Evolutionary conservation across 2,888 invertebrate genomes (phyloP).

Genomic region (Tridacna crocea): DNA sequence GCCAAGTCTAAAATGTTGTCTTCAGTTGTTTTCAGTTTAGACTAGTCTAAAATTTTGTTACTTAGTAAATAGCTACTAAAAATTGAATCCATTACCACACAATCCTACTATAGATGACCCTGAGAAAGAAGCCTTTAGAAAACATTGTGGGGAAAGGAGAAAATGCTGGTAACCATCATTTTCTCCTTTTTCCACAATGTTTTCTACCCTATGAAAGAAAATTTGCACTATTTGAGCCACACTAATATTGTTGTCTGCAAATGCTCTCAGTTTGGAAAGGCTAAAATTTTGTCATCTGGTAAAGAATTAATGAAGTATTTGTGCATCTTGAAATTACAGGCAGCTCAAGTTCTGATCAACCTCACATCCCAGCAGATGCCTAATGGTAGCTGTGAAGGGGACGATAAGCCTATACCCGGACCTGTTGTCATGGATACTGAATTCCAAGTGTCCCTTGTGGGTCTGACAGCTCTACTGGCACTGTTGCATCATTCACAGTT

Average conservation of each 20-base stretch:
- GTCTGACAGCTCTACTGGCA: constrained; percentile 79
- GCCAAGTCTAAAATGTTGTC: no score
- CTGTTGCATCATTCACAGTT: constrained; percentile 81
- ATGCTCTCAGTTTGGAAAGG: not conserved
- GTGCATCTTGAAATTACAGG: constrained; percentile 62
- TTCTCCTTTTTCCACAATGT: not conserved
- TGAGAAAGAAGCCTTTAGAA: not conserved
- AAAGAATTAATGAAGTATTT: not conserved
- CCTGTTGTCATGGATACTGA: constrained; percentile 81
- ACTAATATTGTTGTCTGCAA: not conserved
- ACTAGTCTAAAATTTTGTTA: no score
- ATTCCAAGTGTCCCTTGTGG: constrained; percentile 79
- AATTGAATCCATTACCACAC: no score
- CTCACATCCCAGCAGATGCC: constrained; percentile 80
- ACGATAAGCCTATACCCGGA: constrained; percentile 77
- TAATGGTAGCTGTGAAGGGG: constrained; percentile 70
- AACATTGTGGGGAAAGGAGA: not conserved
- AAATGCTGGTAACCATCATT: not conserved
- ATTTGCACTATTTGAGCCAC: no score
- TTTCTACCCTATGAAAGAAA: not conserved
- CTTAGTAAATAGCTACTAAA: no score
- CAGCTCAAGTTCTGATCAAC: constrained; percentile 80
- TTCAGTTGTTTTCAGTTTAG: no score
- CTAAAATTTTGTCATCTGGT: not conserved
- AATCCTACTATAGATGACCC: no score